phyloP scores from a whole-genome alignment of 1,140 invertebrate species.

The Campodea augens region DNA sequence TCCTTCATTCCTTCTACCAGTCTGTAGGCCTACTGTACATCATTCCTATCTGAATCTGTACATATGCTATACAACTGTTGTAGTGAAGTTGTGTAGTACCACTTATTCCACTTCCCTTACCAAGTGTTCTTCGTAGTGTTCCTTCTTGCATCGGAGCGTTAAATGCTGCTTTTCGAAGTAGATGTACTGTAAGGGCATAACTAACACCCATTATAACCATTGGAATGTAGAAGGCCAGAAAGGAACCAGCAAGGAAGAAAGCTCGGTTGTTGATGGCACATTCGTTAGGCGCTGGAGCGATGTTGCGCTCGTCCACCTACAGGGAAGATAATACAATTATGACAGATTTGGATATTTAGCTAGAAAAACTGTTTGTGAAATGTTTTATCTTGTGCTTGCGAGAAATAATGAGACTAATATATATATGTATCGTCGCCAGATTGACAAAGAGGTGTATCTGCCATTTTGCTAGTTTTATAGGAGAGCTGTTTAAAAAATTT shows the following conservation, averaged over 20 bases:
- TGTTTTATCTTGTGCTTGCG: neutral
- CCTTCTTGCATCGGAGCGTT: constrained; percentile 1
- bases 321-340: constrained; percentile 13
- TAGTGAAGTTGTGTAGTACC: too few species aligned
- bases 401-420: too few species aligned
- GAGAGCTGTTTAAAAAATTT: too few species aligned
- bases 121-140: constrained; percentile 3
- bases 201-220: constrained; percentile 81
- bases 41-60: too few species aligned
- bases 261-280: constrained; percentile 73
- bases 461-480: too few species aligned
- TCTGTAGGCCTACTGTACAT: too few species aligned
- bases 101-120: too few species aligned
- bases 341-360: constrained; percentile 1
- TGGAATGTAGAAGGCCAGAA: constrained; percentile 82
- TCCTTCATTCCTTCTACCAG: too few species aligned
- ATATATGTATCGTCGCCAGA: too few species aligned
- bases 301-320: constrained; percentile 45
- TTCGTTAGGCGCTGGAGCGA: constrained; percentile 46
- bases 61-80: too few species aligned
- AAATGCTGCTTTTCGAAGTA: constrained; percentile 33
- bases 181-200: constrained; percentile 68
- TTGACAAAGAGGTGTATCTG: too few species aligned
- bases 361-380: neutral
- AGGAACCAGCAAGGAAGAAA: constrained; percentile 71